Evolutionary conservation across 2,113 vertebrate genomes (phyloP), one percentile per base, ranked within the genome.

Genomic region (Cepphus grylle): DNA sequence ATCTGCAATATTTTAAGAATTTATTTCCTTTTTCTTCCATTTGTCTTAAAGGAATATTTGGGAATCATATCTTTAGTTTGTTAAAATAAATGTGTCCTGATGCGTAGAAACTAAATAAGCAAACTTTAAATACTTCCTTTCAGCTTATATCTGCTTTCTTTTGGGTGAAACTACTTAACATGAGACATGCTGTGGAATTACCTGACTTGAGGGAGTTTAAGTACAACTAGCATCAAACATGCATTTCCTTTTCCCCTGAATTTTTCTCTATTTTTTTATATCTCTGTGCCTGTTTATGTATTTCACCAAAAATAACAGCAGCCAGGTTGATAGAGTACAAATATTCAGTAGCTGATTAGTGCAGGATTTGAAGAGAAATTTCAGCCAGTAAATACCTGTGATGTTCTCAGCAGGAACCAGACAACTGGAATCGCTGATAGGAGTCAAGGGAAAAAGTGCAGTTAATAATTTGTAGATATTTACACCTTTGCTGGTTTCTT

Each of bases 381-480:
- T 79, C 23, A 52, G 66, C 25, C 73, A 34, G 66, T 53, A 67
- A 91, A 58, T 96, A 76, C 43, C 52, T 90, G 69, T 96, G 66
- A 42, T 88, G 13, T 91, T 86, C 95, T 81, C 88, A 74, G 8
- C 36, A 40, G 80, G 91, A 94, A 69, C 34, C 50, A 27, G 36
- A 45, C 47, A 63, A 93, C 93, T 81, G 86, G 77, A 92, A 76
- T 93, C 0, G 1, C 88, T 78, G 93, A 87, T 90, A 95, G 90
- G 55, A 94, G 94, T 61, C 40, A 67, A 92, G 77, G 67, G 81
- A 45, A 74, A 93, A 95, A 96, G 95, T 58, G 30, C 43, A 86
- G 96, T 96, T 97, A 96, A 82, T 94, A 95, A 97, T 88, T 94
- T 91, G 94, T 94, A 93, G 97, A 95, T 96, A 96, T 96, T 97